Conservation (phyloP, 2,113 vertebrate genomes). For the Galemys pyrenaicus region DNA sequence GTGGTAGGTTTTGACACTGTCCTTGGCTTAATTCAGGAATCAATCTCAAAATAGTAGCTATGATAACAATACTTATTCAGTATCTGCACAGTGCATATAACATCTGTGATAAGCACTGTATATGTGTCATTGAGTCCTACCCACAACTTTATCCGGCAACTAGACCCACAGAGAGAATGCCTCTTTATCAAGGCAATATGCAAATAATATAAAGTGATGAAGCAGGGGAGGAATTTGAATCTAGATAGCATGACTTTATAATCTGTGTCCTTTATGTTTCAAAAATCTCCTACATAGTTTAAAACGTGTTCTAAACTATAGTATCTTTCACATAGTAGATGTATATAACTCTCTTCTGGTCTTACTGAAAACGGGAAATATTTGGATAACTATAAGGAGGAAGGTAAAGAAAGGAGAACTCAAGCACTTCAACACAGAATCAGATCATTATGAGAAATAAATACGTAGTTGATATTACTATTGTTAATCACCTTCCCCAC, state of each 20-base stretch:
- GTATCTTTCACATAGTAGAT: constrained; percentile 5
- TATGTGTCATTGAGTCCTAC: not conserved
- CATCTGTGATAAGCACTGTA: not conserved
- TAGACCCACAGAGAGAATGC: not conserved
- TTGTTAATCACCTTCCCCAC: constrained; percentile 37
- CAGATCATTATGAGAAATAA: not conserved
- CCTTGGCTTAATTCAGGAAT: not conserved
- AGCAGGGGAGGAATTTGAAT: not conserved
- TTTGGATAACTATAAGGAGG: not conserved
- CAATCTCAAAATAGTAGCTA: not conserved
- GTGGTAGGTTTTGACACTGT: not conserved
- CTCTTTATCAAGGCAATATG: not conserved
- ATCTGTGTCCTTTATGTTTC: not conserved
- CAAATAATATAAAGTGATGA: not conserved
- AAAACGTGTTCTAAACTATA: not conserved
- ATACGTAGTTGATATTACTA: constrained; percentile 16
- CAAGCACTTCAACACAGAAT: constrained; percentile 37
- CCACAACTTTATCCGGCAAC: not conserved
- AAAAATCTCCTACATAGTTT: not conserved
- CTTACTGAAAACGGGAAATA: constrained; percentile 44
- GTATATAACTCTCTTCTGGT: constrained; percentile 22
- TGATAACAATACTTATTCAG: not conserved
- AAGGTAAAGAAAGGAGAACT: constrained; percentile 20
- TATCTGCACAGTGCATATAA: not conserved
- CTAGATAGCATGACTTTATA: not conserved